Evolutionary conservation across 2,888 invertebrate genomes (phyloP), one percentile per base, ranked within the genome.

Genomic region (Drepanosiphum platanoidis): DNA sequence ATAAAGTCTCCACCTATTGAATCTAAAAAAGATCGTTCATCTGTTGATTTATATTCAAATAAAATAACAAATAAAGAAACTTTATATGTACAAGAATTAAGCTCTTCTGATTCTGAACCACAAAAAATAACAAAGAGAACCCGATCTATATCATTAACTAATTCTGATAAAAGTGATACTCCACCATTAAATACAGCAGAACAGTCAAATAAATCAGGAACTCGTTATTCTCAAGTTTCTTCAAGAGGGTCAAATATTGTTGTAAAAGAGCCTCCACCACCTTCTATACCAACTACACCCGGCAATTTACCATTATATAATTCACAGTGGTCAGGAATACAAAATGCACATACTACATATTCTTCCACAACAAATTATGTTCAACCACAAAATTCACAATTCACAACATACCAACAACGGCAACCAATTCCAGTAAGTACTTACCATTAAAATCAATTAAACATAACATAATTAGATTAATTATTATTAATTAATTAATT

Each of bases 161-260:
- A 84, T 58, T 84, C 84, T 52, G 84, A 84, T 36, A 84, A 84
- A 77, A 84, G 68, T 84, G 84, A 84, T 68, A 84, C 84, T 64
- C 84, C 84, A 18, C 66, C 66, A 9, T 52, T 75, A 70, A 75
- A 52, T 68, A 22, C 18, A 11, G 84, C 18, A 11, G 84, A 84
- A 84, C 66, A 68, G 15, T 39, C 84, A 22, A 77, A 52, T 30
- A 84, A 84, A 77, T 39, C 36, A 39, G 75, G 66, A 36, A 68
- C 18, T 36, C 64, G 36, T 0, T 68, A 68, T 58, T 68, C 84
- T 68, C 84, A 77, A 58, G 18, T 39, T 46, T n/a, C 83, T 52
- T 75, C 75, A 7, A 84, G 66, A 68, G 36, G 1, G 1, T 52
- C 68, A 36, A 75, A 52, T 52, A 30, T 46, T 27, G 3, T 66